Conservation (phyloP, 2,113 vertebrate genomes). For the Opisthocomus hoazin region DNA sequence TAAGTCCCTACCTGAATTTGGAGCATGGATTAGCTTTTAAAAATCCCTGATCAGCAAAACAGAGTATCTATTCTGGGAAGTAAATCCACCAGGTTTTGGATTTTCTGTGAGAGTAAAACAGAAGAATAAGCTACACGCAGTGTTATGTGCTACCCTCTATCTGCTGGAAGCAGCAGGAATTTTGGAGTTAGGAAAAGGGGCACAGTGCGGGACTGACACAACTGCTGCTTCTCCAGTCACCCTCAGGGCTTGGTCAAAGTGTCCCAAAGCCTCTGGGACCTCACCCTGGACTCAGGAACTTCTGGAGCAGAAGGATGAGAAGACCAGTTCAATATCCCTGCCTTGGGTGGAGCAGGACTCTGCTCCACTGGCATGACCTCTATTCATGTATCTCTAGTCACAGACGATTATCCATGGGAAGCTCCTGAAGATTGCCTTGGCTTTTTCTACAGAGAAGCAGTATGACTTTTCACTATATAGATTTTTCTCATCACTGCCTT, state of each 20-base stretch:
- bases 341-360: background rate
- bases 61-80: background rate
- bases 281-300: background rate
- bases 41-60: background rate
- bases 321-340: background rate
- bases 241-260: background rate
- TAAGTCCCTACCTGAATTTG: background rate
- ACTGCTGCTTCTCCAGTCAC: background rate
- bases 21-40: background rate
- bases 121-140: background rate
- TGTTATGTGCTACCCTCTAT: accelerated
- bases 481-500: background rate
- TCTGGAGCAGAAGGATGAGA: background rate
- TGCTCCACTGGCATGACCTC: too few relatives aligned
- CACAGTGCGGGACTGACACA: accelerated
- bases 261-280: background rate
- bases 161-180: background rate
- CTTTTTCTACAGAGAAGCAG: background rate
- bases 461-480: background rate
- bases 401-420: background rate
- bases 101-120: background rate
- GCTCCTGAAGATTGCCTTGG: background rate
- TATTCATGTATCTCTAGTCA: accelerated
- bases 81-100: background rate
- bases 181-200: background rate